phyloP scores from a whole-genome alignment of 2,113 vertebrate species.

The Psittacula cyanocephala region DNA sequence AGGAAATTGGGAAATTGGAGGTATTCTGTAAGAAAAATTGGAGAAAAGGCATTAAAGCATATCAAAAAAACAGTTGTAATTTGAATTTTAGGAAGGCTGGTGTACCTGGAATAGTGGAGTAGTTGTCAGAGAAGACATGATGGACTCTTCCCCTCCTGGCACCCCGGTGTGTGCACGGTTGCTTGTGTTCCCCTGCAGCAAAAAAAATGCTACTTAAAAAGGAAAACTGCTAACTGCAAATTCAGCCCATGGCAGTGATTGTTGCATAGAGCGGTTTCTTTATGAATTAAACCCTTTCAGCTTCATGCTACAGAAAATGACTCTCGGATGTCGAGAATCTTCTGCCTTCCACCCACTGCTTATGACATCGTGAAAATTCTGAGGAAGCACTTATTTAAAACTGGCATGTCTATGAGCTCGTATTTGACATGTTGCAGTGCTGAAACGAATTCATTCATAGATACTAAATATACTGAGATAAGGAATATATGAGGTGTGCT shows the following conservation, averaged over 20 bases:
- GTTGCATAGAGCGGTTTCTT: background rate
- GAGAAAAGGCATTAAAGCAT: background rate
- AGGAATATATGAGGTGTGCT: background rate
- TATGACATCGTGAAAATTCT: constrained; percentile 25
- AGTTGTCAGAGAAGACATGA: background rate
- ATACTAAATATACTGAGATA: constrained; percentile 3
- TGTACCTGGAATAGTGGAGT: background rate
- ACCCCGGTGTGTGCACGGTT: background rate
- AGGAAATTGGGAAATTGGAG: background rate
- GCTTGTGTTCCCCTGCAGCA: background rate
- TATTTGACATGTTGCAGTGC: background rate
- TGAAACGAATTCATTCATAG: constrained; percentile 32
- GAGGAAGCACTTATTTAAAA: constrained; percentile 21
- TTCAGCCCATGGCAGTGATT: background rate
- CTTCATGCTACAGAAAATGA: background rate
- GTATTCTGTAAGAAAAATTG: background rate
- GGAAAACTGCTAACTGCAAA: background rate
- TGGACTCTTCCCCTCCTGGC: background rate
- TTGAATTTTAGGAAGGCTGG: background rate
- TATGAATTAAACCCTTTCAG: background rate
- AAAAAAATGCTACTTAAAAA: background rate
- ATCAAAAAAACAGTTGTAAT: background rate
- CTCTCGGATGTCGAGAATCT: background rate
- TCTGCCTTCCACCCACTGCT: constrained; percentile 22
- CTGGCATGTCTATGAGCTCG: background rate